phyloP scores from a whole-genome alignment of 2,797 vertebrate genomes.

The Cetoscarus ocellatus region DNA sequence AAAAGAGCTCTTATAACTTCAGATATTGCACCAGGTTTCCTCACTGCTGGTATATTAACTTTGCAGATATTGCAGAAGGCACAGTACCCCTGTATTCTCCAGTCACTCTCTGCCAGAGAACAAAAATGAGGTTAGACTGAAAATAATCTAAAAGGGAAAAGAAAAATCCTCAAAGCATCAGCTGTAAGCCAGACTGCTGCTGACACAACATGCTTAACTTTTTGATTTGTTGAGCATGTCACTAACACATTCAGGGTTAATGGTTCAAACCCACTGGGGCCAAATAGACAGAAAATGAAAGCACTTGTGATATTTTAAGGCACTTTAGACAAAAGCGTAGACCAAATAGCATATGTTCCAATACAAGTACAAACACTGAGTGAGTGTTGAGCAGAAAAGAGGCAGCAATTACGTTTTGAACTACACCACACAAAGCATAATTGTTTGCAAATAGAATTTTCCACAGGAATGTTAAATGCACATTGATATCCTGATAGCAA shows the following conservation, averaged over 20 bases:
- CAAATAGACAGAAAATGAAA: slow-evolving; percentile 24
- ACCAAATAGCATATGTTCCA: slow-evolving; percentile 19
- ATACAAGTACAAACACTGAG: slow-evolving; percentile 21
- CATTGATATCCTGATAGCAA: slow-evolving; percentile 43
- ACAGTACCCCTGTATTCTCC: neutral
- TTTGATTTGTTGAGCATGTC: slow-evolving; percentile 27
- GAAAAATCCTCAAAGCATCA: slow-evolving; percentile 7
- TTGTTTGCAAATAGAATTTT: slow-evolving; percentile 63
- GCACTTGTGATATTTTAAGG: slow-evolving; percentile 36
- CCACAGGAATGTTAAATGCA: slow-evolving; percentile 26
- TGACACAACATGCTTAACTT: slow-evolving; percentile 27
- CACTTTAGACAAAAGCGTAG: slow-evolving; percentile 51
- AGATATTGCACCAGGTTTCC: neutral
- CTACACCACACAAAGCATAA: slow-evolving; percentile 28
- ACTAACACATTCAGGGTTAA: slow-evolving; percentile 38
- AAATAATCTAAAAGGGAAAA: slow-evolving; percentile 10
- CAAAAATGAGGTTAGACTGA: slow-evolving; percentile 11
- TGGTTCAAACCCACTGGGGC: slow-evolving; percentile 36
- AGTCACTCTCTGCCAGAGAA: slow-evolving; percentile 10
- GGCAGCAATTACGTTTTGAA: slow-evolving; percentile 40
- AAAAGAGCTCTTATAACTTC: neutral
- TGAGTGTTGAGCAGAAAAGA: slow-evolving; percentile 13
- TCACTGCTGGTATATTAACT: neutral
- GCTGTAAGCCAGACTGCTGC: slow-evolving; percentile 39
- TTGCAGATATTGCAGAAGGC: slow-evolving; percentile 3